A percentile compares a stretch with the other conserved stretches of the same genome.
phyloP scores from a whole-genome alignment of 2,797 vertebrate genomes.

The Onychomys leucogaster region DNA sequence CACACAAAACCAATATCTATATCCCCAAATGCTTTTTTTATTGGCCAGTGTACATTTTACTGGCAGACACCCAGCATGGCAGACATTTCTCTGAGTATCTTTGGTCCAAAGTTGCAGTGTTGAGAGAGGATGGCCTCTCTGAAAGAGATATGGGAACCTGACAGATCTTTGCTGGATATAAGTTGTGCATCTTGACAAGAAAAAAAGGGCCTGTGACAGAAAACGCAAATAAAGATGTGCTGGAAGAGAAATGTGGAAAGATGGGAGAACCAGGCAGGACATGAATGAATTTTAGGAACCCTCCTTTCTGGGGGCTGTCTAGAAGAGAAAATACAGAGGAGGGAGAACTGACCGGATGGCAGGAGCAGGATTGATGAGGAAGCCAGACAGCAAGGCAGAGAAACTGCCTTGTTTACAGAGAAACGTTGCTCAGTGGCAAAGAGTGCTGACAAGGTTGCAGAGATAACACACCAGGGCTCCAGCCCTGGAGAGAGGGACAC shows the following conservation, averaged over 20 bases:
- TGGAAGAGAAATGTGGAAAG: not conserved
- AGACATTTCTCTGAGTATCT: not conserved
- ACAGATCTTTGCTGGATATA: not conserved
- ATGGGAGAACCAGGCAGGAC: not conserved
- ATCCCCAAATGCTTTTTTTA: not conserved
- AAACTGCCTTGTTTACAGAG: constrained; percentile 50
- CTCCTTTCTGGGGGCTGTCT: not conserved
- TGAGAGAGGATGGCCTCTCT: not conserved
- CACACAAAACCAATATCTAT: not conserved
- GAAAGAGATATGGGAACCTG: not conserved
- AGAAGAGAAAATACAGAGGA: constrained; percentile 36
- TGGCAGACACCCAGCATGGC: not conserved
- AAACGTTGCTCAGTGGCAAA: not conserved
- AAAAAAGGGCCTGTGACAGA: not conserved
- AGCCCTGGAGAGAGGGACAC: not conserved
- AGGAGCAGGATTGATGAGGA: not conserved
- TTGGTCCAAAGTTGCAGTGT: not conserved
- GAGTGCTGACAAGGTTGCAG: not conserved
- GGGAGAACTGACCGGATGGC: constrained; percentile 13
- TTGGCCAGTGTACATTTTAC: not conserved
- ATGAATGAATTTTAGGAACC: not conserved
- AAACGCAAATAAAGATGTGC: not conserved
- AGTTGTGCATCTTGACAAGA: not conserved
- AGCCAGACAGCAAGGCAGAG: not conserved
- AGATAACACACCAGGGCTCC: not conserved